Evolutionary conservation across 2,888 invertebrate species (phyloP), one percentile per base, ranked within the genome.

Genomic region (Celastrina argiolus): DNA sequence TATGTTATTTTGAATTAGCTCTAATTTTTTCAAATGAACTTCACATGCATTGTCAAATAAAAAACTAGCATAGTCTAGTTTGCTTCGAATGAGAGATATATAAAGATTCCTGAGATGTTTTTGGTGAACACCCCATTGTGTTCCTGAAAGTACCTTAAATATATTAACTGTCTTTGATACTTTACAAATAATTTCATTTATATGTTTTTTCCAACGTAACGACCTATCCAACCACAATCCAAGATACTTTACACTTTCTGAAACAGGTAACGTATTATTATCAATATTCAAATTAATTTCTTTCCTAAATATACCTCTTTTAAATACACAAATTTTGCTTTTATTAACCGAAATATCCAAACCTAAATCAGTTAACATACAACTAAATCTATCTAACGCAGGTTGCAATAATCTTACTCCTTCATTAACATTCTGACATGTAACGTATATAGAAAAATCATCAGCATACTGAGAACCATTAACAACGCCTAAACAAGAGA

Each of bases 71-170:
- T 66, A 36, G 36, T 71, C 70, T 0, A 70, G 1, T 28, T 68
- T 51, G 18, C 68, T 70, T 5, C 70, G 42, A 5, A 70, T 59
- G 7, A 59, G 14, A 2, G 67, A 34, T 0, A 71, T 67, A 22
- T 71, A 69, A 6, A 71, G n/a, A 0, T 67, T 42, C n/a, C 68
- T 56, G 8, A 69, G 42, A 16, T 65, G 66, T n/a, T 66, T 66
- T 3, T 68, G 66, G 41, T 69, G 69, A 0, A 69, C 42, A n/a
- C 69, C 72, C 72, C 70, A 72, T 5, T 64, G 41, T 6, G 65
- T 1, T 3, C 71, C 70, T 2, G 68, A 16, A 26, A 71, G 59
- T 8, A 70, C 61, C 63, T 69, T 69, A 45, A 69, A 61, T 16
- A 69, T 39, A 61, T 71, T 69, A 8, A 70, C 1, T 64, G 64